Conservation (phyloP, 2,797 vertebrate genomes). For the Cyprinella venusta region DNA sequence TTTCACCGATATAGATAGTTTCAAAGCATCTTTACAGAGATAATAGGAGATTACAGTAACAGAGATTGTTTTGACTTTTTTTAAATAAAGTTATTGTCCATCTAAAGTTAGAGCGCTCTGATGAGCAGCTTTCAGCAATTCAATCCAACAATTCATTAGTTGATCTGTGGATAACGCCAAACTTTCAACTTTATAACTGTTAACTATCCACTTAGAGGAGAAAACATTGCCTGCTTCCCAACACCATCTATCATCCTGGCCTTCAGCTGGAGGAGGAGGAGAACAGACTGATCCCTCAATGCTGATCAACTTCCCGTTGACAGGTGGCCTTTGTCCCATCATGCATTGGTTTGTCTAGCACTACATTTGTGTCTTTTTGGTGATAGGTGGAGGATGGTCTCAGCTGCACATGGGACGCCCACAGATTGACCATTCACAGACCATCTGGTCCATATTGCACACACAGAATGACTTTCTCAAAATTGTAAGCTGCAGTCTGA, state of each 20-base stretch:
- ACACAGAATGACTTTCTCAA: background rate
- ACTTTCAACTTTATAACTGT: background rate
- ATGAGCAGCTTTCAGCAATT: constrained; percentile 1
- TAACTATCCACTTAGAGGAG: background rate
- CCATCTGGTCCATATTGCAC: background rate
- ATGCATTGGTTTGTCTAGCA: background rate
- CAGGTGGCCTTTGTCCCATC: constrained; percentile 2
- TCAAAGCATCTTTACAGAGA: too few species aligned
- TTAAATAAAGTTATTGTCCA: too few species aligned
- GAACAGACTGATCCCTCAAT: background rate
- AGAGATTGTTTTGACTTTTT: too few species aligned
- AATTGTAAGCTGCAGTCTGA: background rate
- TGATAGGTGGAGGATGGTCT: constrained; percentile 21
- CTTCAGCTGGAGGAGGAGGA: constrained; percentile 1
- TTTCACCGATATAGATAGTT: too few species aligned
- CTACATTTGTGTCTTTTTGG: constrained; percentile 2
- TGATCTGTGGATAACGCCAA: background rate
- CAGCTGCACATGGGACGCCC: background rate
- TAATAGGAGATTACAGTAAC: too few species aligned
- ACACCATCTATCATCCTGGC: constrained; percentile 3
- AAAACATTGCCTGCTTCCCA: constrained; percentile 8
- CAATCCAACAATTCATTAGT: background rate
- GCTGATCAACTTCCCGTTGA: constrained; percentile 1
- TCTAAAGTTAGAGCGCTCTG: background rate
- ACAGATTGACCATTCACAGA: background rate